Percentiles rank a stretch among this genome's conserved stretches.
phyloP scores from a whole-genome alignment of 2,797 vertebrate species.

The Nyctalus aviator region DNA sequence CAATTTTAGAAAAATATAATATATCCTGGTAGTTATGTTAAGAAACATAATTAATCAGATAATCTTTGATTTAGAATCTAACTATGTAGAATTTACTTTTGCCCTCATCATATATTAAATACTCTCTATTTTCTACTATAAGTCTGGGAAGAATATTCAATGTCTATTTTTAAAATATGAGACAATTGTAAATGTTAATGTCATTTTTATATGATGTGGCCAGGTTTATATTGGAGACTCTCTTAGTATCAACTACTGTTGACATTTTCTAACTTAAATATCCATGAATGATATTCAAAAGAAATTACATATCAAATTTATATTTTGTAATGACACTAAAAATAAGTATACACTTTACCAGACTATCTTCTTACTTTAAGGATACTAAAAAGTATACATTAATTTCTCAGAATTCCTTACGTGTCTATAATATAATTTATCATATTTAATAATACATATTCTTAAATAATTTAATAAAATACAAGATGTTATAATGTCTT shows the following conservation, averaged over 20 bases:
- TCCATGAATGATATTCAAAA: constrained; percentile 11
- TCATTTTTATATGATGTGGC: background rate
- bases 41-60: background rate
- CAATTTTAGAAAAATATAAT: constrained; percentile 24
- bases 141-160: background rate
- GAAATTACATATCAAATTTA: background rate
- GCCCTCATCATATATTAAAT: background rate
- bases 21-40: background rate
- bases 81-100: constrained; percentile 4
- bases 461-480: constrained; percentile 22
- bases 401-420: constrained; percentile 17
- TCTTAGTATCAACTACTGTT: background rate
- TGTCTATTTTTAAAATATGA: background rate
- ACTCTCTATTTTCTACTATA: background rate
- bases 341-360: background rate
- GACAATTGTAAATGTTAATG: background rate
- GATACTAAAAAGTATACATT: background rate
- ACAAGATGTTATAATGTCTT: background rate
- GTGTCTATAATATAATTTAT: background rate
- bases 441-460: constrained; percentile 44
- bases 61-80: background rate
- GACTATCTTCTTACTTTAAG: background rate
- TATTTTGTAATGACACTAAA: background rate
- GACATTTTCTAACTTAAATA: constrained; percentile 31
- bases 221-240: background rate